Evolutionary conservation across 2,888 invertebrate species (phyloP).

Genomic region (Ferdinandea cuprea): DNA sequence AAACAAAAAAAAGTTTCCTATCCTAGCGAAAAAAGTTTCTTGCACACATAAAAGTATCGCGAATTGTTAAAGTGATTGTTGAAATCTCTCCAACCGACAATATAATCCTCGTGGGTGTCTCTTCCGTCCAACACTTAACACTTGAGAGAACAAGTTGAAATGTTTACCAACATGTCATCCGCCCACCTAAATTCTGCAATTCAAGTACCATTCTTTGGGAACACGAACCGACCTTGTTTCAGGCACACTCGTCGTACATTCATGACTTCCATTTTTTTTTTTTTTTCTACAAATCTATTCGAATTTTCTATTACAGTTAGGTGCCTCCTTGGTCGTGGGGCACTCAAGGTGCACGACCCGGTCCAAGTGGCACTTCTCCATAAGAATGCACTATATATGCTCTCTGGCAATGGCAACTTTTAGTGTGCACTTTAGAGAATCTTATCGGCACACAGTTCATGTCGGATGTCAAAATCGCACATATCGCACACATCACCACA

Average conservation of each 20-base stretch:
- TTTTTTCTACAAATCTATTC: conserved; percentile 13
- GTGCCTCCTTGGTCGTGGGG: conserved; percentile 11
- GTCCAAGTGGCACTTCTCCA: conserved; percentile 51
- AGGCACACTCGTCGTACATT: conserved; percentile 50
- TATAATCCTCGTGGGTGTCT: conserved; percentile 30
- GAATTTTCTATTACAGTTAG: conserved; percentile 13
- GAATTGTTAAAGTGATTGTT: conserved; percentile 23
- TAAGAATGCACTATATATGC: not conserved
- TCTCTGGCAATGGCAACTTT: conserved; percentile 12
- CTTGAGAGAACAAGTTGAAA: conserved; percentile 27
- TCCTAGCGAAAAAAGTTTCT: too few species aligned
- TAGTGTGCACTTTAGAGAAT: conserved; percentile 27
- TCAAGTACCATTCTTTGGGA: conserved; percentile 12
- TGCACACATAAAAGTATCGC: too few species aligned
- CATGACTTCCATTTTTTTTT: conserved; percentile 38
- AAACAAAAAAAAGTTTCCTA: too few species aligned
- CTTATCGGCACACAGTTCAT: conserved; percentile 51
- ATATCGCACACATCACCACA: conserved; percentile 20
- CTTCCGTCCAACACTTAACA: conserved; percentile 10
- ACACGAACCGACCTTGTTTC: conserved; percentile 51
- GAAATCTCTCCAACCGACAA: conserved; percentile 1
- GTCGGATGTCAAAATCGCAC: conserved; percentile 58
- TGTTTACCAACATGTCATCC: conserved; percentile 59
- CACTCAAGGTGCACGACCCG: conserved; percentile 64
- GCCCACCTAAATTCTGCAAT: conserved; percentile 25